Conservation (phyloP, 2,797 vertebrate species). For the Myripristis murdjan region DNA sequence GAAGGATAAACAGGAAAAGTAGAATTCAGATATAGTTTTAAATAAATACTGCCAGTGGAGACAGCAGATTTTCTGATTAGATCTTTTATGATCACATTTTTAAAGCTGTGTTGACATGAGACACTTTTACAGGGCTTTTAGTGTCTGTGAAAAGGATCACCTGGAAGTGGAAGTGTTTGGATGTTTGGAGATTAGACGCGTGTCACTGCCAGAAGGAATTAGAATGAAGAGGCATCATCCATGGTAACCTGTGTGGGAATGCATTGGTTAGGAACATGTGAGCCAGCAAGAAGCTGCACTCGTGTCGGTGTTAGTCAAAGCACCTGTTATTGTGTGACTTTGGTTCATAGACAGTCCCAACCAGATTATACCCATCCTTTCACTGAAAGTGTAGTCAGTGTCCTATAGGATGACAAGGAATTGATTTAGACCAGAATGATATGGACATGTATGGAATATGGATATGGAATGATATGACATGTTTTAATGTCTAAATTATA, state of each 20-base stretch:
- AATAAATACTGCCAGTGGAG: too few species aligned
- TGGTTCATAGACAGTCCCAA: neutral
- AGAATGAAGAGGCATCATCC: conserved; percentile 7
- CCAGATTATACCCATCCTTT: neutral
- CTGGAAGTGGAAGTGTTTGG: neutral
- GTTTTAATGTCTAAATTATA: neutral
- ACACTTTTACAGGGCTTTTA: too few species aligned
- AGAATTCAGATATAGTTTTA: too few species aligned
- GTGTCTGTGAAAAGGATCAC: neutral
- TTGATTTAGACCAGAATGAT: neutral
- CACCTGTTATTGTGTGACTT: neutral
- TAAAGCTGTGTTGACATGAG: too few species aligned
- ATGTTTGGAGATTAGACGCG: conserved; percentile 7
- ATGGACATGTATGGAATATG: too few species aligned
- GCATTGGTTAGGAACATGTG: conserved; percentile 15
- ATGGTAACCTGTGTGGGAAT: conserved; percentile 5
- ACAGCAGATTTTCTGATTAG: too few species aligned
- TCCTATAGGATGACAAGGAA: neutral
- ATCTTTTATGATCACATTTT: too few species aligned
- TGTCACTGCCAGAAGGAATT: conserved; percentile 15
- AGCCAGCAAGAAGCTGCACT: neutral
- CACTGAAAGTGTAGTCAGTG: neutral
- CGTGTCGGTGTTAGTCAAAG: neutral
- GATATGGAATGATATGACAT: too few species aligned
- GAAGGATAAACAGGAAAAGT: too few species aligned